Conservation (phyloP, 2,797 vertebrate species). For the Fratercula arctica region DNA sequence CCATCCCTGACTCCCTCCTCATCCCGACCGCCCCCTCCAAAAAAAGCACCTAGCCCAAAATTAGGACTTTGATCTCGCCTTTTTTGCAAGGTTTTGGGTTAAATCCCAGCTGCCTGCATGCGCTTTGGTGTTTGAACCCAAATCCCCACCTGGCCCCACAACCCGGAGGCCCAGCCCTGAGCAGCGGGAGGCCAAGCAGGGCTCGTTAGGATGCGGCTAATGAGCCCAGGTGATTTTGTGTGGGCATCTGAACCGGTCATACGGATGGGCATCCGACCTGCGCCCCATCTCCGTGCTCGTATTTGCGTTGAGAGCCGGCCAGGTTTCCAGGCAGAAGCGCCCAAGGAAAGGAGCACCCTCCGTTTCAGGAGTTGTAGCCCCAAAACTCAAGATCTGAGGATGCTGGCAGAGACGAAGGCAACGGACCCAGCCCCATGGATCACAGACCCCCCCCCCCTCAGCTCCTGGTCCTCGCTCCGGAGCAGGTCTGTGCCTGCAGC, state of each 20-base stretch:
- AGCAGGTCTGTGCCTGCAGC: neutral
- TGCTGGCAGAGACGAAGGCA: neutral
- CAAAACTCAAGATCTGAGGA: neutral
- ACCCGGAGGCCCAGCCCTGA: neutral
- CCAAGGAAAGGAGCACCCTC: neutral
- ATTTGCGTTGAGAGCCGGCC: too few relatives aligned
- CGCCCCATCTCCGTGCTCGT: rapidly evolving
- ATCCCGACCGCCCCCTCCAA: too few relatives aligned
- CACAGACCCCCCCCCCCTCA: neutral
- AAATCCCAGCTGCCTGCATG: neutral
- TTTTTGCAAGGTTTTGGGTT: neutral
- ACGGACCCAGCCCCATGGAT: neutral
- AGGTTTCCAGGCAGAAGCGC: neutral
- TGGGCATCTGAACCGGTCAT: rapidly evolving
- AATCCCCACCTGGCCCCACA: rapidly evolving
- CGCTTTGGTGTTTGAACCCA: neutral
- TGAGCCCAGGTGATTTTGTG: rapidly evolving
- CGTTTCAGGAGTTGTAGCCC: neutral
- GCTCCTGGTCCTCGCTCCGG: neutral
- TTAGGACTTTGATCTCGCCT: neutral
- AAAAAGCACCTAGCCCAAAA: neutral
- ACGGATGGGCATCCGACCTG: neutral
- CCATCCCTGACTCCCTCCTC: neutral
- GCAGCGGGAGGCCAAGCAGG: neutral
- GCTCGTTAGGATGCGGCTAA: neutral